A percentile compares a stretch with the other conserved stretches of the same genome.
These are phyloP conservation scores for Suncus etruscus DNA, from an alignment of 2,113 vertebrate species.

Conservation along the genomic window DNA sequence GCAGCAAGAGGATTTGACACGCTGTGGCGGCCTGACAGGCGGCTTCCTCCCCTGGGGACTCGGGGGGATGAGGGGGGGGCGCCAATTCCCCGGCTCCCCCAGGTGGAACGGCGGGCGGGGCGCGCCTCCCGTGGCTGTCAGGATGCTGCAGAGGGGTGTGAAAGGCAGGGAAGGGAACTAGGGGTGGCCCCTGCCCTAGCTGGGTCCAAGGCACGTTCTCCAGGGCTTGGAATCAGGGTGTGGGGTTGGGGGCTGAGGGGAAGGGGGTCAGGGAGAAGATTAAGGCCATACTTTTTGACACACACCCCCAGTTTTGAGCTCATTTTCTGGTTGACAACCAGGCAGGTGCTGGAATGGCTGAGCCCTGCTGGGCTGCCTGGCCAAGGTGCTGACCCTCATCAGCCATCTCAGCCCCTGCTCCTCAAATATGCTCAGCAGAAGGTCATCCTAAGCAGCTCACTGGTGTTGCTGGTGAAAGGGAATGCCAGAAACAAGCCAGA, in stretches of 20 bases:
- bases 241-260: too few species aligned
- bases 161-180: not conserved
- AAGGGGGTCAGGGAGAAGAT: too few species aligned
- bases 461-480: not conserved
- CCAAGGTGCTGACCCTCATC: not conserved
- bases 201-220: not conserved
- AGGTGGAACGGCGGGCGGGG: constrained; percentile 63
- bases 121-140: constrained; percentile 58
- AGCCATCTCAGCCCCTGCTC: not conserved
- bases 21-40: constrained; percentile 82
- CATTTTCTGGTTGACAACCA: not conserved
- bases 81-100: constrained; percentile 58
- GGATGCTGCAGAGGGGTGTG: constrained; percentile 24
- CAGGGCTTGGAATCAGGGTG: not conserved
- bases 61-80: constrained; percentile 49
- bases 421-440: not conserved
- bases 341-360: not conserved
- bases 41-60: constrained; percentile 78
- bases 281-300: not conserved
- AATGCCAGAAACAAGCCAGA: not conserved
- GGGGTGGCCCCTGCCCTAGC: not conserved
- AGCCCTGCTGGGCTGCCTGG: not conserved
- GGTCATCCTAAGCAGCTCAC: not conserved
- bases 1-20: constrained; percentile 85
- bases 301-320: not conserved